Evolutionary conservation across 1,140 invertebrate species (phyloP), one percentile per base, ranked within the genome.

Genomic region (Argopecten irradians): DNA sequence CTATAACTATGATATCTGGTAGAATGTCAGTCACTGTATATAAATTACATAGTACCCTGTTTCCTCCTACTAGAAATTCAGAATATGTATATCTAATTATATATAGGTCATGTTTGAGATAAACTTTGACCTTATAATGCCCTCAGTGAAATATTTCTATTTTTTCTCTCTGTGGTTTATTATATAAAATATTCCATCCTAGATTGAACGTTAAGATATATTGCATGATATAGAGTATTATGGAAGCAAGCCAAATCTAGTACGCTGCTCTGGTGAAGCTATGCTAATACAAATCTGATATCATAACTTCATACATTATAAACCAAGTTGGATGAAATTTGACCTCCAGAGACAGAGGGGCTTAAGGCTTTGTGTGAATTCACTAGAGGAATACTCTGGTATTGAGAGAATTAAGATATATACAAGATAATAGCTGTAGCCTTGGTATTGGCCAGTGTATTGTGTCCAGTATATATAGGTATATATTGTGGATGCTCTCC

Each of bases 261-360:
- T 71, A n/a, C n/a, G 16, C 22, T 71, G 55, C n/a, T n/a, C 55
- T 11, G 28, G 55, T 28, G 14, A 46, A 46, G 19, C 2, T 71
- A 71, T 71, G 55, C 11, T 71, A 28, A 46, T 46, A 46, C 22
- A 11, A 46, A 71, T 71, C 55, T 71, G 55, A 71, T 71, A 71
- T 28, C 55, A 71, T 28, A 71, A 71, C 55, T 71, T 71, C 55
- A 71, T 71, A 71, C 55, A 71, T 71, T 71, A 71, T 71, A 71
- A 16, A 28, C n/a, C 22, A 71, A 71, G 55, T 1, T 71, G 1
- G 22, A 71, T 71, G n/a, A 71, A 71, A 71, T 71, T 71, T 3
- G 28, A 71, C n/a, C 22, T n/a, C 28, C 22, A 28, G 55, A 71
- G 55, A 71, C 55, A 71, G 55, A 28, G 16, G n/a, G 55, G 55